Conservation (phyloP, 1,140 invertebrate species). For the Cydia pomonella region DNA sequence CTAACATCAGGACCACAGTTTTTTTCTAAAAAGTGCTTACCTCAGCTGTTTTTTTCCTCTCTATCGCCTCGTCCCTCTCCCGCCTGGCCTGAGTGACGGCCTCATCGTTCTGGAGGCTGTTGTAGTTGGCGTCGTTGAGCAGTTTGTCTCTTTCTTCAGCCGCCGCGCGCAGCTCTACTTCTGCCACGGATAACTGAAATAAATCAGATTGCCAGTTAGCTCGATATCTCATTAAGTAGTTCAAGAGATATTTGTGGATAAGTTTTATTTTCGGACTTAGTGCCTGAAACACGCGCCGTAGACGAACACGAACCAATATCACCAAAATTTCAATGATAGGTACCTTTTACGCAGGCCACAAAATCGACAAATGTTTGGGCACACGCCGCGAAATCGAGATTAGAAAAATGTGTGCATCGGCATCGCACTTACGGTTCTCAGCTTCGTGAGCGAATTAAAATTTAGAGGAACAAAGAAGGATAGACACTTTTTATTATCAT, state of each 20-base stretch:
- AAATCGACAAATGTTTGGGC: too few relatives aligned
- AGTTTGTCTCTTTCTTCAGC: constrained; percentile 91
- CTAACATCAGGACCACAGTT: constrained; percentile 1
- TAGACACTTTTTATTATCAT: not conserved
- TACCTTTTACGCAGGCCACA: too few relatives aligned
- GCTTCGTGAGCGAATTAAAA: too few relatives aligned
- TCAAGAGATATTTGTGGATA: too few relatives aligned
- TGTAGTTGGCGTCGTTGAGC: constrained; percentile 86
- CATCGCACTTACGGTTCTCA: too few relatives aligned
- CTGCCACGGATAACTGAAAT: constrained; percentile 87
- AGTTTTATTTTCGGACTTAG: too few relatives aligned
- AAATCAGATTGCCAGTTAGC: constrained; percentile 5
- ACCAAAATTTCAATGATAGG: too few relatives aligned
- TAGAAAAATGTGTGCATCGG: too few relatives aligned
- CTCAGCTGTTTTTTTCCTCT: constrained; percentile 92
- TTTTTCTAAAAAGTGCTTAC: constrained; percentile 68
- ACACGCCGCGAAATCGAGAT: too few relatives aligned
- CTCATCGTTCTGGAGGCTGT: constrained; percentile 87
- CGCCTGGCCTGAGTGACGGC: constrained; percentile 90
- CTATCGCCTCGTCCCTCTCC: constrained; percentile 92
- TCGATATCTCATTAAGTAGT: not conserved
- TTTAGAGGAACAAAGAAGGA: too few relatives aligned
- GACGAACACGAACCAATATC: too few relatives aligned
- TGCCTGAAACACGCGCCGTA: too few relatives aligned
- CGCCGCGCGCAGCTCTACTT: constrained; percentile 90